phyloP scores from a whole-genome alignment of 2,797 vertebrate species.

The Sebastes umbrosus region DNA sequence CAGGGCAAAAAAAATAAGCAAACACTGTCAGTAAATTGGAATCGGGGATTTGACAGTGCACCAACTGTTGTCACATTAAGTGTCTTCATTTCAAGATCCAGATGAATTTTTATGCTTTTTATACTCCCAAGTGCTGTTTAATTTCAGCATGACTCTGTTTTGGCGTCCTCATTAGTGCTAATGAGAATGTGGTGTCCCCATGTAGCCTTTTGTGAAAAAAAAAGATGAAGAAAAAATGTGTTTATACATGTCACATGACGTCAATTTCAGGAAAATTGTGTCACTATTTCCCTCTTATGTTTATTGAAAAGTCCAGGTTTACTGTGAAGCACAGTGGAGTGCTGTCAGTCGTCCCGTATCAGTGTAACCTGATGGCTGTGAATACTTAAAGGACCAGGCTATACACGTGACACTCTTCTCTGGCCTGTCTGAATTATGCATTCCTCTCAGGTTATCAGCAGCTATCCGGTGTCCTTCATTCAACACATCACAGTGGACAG shows the following conservation, averaged over 20 bases:
- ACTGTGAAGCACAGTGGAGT: slow-evolving; percentile 48
- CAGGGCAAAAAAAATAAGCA: background rate
- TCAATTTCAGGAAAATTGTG: background rate
- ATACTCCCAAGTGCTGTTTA: slow-evolving; percentile 15
- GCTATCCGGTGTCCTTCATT: slow-evolving; percentile 70
- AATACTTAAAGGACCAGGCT: slow-evolving; percentile 51
- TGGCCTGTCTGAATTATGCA: slow-evolving; percentile 81
- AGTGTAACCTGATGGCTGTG: slow-evolving; percentile 71
- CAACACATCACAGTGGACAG: slow-evolving; percentile 28
- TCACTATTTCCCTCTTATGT: background rate
- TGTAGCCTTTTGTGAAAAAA: background rate
- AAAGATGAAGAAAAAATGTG: slow-evolving; percentile 6
- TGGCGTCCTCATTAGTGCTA: slow-evolving; percentile 41
- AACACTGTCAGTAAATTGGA: slow-evolving; percentile 12
- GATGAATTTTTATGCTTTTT: slow-evolving; percentile 13
- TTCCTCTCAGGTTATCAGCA: slow-evolving; percentile 65
- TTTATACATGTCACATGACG: slow-evolving; percentile 12
- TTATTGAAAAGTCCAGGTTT: slow-evolving; percentile 5
- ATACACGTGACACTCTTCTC: slow-evolving; percentile 57
- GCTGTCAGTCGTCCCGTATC: background rate
- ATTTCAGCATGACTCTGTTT: slow-evolving; percentile 31
- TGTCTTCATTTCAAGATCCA: slow-evolving; percentile 1
- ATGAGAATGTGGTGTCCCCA: slow-evolving; percentile 22
- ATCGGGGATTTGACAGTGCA: slow-evolving; percentile 8
- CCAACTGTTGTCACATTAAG: slow-evolving; percentile 9